These are phyloP conservation scores for Corythucha ciliata DNA, from an alignment of 2,888 invertebrate genomes.

Conservation along the genomic window DNA sequence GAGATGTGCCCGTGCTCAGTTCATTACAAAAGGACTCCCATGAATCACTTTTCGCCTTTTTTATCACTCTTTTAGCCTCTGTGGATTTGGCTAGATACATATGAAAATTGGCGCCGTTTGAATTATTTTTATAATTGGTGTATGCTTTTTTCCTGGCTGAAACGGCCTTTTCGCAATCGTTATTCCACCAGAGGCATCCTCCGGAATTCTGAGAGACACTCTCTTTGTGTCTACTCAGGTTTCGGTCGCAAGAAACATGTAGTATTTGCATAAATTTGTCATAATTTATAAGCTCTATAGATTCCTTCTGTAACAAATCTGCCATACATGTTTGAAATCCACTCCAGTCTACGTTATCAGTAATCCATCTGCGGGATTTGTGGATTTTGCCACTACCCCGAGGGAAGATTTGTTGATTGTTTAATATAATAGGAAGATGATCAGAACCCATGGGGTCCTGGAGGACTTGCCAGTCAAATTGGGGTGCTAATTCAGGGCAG, in stretches of 20 bases:
- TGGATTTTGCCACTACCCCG: too few relatives aligned
- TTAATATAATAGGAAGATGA: neutral
- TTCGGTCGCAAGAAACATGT: neutral
- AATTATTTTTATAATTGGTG: neutral
- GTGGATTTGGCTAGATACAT: neutral
- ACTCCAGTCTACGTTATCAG: neutral
- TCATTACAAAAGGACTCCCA: slow-evolving; percentile 7
- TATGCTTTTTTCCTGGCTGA: neutral
- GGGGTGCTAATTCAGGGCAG: neutral
- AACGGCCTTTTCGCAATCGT: neutral
- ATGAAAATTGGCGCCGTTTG: neutral
- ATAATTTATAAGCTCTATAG: neutral
- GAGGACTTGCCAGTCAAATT: neutral
- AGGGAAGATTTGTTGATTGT: neutral
- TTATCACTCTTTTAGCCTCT: neutral
- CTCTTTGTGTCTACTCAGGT: too few relatives aligned
- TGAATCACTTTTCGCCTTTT: neutral
- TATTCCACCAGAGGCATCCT: slow-evolving; percentile 11
- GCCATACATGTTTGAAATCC: neutral
- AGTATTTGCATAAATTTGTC: neutral
- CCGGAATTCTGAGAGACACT: too few relatives aligned
- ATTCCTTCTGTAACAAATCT: neutral
- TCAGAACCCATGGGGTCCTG: slow-evolving; percentile 14
- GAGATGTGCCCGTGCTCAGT: neutral
- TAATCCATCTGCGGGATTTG: neutral